Conservation (phyloP, 2,797 vertebrate genomes). For the Podarcis siculus region DNA sequence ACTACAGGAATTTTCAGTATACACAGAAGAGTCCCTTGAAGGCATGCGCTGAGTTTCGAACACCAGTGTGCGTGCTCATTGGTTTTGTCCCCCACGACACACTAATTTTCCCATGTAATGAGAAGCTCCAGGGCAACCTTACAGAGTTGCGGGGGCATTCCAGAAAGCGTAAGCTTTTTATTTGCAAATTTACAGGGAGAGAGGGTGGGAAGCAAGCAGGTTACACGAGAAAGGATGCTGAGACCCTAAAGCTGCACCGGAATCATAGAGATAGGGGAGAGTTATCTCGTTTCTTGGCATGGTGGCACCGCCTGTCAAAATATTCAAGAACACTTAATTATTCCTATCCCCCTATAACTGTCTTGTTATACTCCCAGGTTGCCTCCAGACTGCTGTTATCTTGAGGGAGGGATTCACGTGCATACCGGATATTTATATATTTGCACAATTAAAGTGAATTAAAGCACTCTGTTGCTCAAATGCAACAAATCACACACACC, state of each 20-base stretch:
- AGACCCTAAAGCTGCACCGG: too few species aligned
- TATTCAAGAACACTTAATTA: not conserved
- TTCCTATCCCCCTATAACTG: not conserved
- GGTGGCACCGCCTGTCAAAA: not conserved
- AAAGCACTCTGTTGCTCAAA: too few species aligned
- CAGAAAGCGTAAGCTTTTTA: not conserved
- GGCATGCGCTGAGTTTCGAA: not conserved
- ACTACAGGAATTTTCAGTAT: not conserved
- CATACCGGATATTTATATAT: too few species aligned
- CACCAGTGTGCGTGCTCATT: not conserved
- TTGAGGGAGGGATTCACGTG: too few species aligned
- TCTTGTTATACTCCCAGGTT: not conserved
- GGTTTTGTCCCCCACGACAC: not conserved
- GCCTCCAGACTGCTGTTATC: too few species aligned
- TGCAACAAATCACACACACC: too few species aligned
- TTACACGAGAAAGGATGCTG: not conserved
- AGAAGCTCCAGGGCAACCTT: not conserved
- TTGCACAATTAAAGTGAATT: too few species aligned
- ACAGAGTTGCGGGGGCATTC: not conserved
- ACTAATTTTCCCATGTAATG: too few species aligned
- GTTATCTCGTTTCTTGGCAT: not conserved
- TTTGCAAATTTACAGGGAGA: not conserved
- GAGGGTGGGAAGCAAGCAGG: not conserved
- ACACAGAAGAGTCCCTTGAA: not conserved
- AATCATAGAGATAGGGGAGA: too few species aligned